Evolutionary conservation across 2,797 vertebrate species (phyloP).

Genomic region (Neostethus bicornis): DNA sequence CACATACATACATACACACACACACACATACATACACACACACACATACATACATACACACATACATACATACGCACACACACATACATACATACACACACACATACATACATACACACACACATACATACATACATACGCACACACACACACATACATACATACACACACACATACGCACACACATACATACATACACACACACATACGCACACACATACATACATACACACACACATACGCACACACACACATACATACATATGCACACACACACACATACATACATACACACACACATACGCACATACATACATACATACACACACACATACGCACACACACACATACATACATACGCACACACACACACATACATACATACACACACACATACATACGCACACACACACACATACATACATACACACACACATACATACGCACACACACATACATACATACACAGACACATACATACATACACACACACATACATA

Average conservation of each 20-base stretch:
- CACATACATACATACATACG: background rate
- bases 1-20: background rate
- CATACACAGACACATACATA: background rate
- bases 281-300: background rate
- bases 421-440: background rate
- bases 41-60: background rate
- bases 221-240: background rate
- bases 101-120: background rate
- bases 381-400: background rate
- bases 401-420: background rate
- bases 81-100: background rate
- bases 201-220: accelerated
- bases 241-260: background rate
- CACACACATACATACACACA: background rate
- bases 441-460: background rate
- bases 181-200: background rate
- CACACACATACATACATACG: accelerated
- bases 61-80: too few relatives aligned
- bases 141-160: background rate
- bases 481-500: background rate
- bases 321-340: background rate
- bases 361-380: background rate
- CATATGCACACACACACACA: background rate
- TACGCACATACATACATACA: background rate
- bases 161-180: background rate